Percentiles rank a stretch among this genome's conserved stretches.
These are phyloP conservation scores for Dipodomys ordii DNA, from an alignment of 2,113 vertebrate genomes.

Conservation along the genomic window DNA sequence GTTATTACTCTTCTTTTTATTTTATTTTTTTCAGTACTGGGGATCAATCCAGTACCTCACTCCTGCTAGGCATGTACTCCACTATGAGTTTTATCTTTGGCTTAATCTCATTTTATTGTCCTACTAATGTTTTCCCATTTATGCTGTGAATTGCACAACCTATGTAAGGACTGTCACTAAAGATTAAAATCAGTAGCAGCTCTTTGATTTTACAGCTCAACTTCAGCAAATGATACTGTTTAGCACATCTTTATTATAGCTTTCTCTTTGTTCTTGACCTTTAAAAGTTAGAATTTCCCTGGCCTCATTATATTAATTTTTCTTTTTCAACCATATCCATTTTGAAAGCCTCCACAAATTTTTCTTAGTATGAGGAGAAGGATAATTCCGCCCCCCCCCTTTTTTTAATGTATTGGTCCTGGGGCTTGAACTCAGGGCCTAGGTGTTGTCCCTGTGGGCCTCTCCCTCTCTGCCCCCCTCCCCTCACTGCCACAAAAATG, in stretches of 20 bases:
- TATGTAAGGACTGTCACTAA: neutral
- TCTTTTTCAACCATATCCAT: neutral
- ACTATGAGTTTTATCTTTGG: too few species aligned
- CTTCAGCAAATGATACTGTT: neutral
- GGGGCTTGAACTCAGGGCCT: too few species aligned
- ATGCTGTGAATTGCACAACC: neutral
- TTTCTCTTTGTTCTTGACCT: slow-evolving; percentile 43
- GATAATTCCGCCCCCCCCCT: neutral
- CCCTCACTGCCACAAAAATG: too few species aligned
- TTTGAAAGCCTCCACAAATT: slow-evolving; percentile 34
- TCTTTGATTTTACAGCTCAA: slow-evolving; percentile 29
- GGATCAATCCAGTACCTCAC: too few species aligned
- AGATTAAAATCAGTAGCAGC: slow-evolving; percentile 44
- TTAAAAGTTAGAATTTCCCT: neutral
- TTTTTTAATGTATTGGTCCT: too few species aligned
- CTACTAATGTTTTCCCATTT: slow-evolving; percentile 40
- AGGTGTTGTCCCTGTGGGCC: too few species aligned
- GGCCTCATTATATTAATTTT: slow-evolving; percentile 31
- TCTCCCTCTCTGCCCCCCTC: too few species aligned
- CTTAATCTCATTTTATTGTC: neutral
- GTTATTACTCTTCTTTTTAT: neutral
- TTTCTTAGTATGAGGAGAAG: slow-evolving; percentile 19
- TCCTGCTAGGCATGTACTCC: too few species aligned
- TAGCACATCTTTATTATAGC: neutral
- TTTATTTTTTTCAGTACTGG: too few species aligned